A percentile compares a stretch with the other conserved stretches of the same genome.
phyloP scores from a whole-genome alignment of 2,113 vertebrate species.

The Glaucidium brasilianum region DNA sequence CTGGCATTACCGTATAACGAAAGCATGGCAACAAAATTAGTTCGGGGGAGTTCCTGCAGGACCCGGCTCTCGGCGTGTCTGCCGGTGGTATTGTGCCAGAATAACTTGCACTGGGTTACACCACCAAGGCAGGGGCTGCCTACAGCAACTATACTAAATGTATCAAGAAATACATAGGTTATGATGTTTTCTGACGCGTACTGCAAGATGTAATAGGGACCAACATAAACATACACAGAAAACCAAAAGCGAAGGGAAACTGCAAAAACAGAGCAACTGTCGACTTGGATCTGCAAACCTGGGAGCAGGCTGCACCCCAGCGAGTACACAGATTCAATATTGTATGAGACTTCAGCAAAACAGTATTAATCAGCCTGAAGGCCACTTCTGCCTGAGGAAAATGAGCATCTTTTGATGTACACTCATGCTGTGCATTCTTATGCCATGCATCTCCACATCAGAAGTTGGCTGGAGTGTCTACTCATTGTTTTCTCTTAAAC shows the following conservation, averaged over 20 bases:
- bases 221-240: neutral
- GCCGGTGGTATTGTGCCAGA: neutral
- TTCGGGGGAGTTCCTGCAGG: neutral
- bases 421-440: neutral
- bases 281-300: neutral
- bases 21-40: rapidly evolving
- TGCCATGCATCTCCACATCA: neutral
- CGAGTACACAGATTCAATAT: neutral
- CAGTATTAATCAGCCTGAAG: neutral
- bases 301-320: neutral
- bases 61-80: neutral
- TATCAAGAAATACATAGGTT: neutral
- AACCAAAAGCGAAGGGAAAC: neutral
- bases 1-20: neutral
- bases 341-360: neutral
- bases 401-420: neutral
- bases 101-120: neutral
- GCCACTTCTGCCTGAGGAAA: neutral
- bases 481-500: neutral
- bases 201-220: neutral
- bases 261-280: neutral
- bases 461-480: neutral
- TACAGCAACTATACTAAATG: neutral
- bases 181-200: neutral
- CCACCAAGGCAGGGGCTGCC: neutral